Percentiles rank a stretch among this genome's conserved stretches.
Conservation (phyloP, 2,888 invertebrate species). For the Hydroisotoma schaefferi region DNA sequence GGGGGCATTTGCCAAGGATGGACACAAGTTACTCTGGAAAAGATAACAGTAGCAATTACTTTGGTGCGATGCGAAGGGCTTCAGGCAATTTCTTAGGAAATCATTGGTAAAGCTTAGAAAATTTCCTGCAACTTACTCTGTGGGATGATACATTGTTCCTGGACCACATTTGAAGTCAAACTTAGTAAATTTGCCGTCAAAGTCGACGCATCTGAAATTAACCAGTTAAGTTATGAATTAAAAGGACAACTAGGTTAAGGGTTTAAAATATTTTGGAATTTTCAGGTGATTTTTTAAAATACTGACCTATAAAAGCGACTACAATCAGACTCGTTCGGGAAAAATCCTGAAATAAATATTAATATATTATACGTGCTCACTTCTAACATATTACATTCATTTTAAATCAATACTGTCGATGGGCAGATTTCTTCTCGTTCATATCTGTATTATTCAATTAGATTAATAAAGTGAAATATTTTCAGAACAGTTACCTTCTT, state of each 20-base stretch:
- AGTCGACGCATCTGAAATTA: conserved; percentile 29
- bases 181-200: conserved; percentile 33
- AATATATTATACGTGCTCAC: too few relatives aligned
- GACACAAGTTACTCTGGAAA: conserved; percentile 33
- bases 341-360: too few relatives aligned
- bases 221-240: too few relatives aligned
- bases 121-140: conserved; percentile 20
- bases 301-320: conserved; percentile 36
- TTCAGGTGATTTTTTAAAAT: too few relatives aligned
- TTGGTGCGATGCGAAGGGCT: background rate
- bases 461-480: too few relatives aligned
- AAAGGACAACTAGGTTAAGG: too few relatives aligned
- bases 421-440: too few relatives aligned
- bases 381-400: too few relatives aligned
- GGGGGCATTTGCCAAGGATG: conserved; percentile 43
- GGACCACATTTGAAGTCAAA: conserved; percentile 44
- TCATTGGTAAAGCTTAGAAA: conserved; percentile 1
- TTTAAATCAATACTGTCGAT: too few relatives aligned
- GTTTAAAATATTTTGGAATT: too few relatives aligned
- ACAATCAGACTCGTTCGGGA: conserved; percentile 33
- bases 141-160: conserved; percentile 41
- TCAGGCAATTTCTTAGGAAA: background rate
- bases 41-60: background rate
- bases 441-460: too few relatives aligned
- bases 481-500: too few relatives aligned